phyloP scores from a whole-genome alignment of 2,888 invertebrate species.

The Lepidocyrtinus sp. region DNA sequence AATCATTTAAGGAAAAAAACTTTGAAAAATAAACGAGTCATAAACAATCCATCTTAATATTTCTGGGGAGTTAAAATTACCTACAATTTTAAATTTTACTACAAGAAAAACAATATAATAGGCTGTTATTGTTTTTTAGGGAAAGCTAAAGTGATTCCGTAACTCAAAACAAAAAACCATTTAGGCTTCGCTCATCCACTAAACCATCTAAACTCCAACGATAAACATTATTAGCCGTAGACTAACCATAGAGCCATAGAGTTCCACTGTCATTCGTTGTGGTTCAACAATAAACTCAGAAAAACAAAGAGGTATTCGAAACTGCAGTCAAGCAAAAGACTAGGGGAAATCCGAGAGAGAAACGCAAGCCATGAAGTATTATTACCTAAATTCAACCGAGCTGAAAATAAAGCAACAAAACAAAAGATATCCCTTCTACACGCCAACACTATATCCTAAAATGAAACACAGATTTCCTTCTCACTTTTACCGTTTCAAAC shows the following conservation, averaged over 20 bases:
- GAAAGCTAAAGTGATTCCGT: background rate
- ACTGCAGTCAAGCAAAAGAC: background rate
- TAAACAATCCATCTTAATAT: no score
- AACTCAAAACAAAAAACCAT: slow-evolving; percentile 3
- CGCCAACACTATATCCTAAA: slow-evolving; percentile 1
- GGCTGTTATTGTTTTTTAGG: background rate
- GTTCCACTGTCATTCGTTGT: background rate
- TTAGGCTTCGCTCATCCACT: background rate
- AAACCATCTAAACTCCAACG: background rate
- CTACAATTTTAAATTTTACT: no score
- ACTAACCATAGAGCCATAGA: background rate
- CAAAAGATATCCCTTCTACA: slow-evolving; percentile 44
- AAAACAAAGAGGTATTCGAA: background rate
- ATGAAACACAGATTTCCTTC: background rate
- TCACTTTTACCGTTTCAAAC: background rate
- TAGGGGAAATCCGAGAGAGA: slow-evolving; percentile 1
- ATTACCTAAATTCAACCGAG: slow-evolving; percentile 54
- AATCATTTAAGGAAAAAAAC: no score
- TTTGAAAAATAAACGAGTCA: no score
- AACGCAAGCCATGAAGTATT: slow-evolving; percentile 38
- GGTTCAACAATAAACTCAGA: background rate
- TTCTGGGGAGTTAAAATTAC: background rate
- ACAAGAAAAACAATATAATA: background rate
- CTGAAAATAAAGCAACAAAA: slow-evolving; percentile 59
- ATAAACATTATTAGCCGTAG: background rate